Conservation (phyloP, 2,888 invertebrate species). For the Tachina fera region DNA sequence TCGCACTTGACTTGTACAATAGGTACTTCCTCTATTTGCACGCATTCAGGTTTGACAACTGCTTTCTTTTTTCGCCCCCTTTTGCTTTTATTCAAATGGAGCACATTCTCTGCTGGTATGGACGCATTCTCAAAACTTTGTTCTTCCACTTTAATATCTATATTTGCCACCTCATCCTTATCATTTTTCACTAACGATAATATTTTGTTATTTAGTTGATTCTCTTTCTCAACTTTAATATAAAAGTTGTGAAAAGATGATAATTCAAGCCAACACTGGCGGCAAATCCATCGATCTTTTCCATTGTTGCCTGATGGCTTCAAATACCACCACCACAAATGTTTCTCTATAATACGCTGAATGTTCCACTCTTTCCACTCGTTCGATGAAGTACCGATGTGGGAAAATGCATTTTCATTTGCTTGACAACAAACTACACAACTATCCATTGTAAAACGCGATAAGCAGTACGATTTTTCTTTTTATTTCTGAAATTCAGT, state of each 20-base stretch:
- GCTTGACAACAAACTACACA: conserved; percentile 63
- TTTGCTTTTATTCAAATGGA: conserved; percentile 43
- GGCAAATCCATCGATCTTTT: conserved; percentile 54
- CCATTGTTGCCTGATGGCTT: neutral
- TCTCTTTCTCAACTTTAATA: conserved; percentile 46
- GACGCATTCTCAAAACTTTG: neutral
- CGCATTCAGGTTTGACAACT: neutral
- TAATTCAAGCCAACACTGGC: conserved; percentile 57
- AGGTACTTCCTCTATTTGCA: conserved; percentile 24
- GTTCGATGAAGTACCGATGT: conserved; percentile 27
- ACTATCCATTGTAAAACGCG: conserved; percentile 40
- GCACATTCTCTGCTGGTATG: conserved; percentile 16
- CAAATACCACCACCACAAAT: conserved; percentile 69
- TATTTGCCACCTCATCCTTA: neutral
- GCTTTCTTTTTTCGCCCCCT: conserved; percentile 41
- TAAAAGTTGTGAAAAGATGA: conserved; percentile 64
- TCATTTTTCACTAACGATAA: conserved; percentile 1
- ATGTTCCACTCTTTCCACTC: conserved; percentile 63
- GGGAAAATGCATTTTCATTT: conserved; percentile 45
- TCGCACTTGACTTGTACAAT: conserved; percentile 46
- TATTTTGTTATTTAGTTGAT: conserved; percentile 17
- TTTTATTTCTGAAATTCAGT: neutral
- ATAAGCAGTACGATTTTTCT: neutral
- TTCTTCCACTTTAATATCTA: conserved; percentile 30
- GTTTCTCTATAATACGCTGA: conserved; percentile 61